A percentile compares a stretch with the other conserved stretches of the same genome.
phyloP scores from a whole-genome alignment of 1,140 invertebrate species.

The Littorina saxatilis region DNA sequence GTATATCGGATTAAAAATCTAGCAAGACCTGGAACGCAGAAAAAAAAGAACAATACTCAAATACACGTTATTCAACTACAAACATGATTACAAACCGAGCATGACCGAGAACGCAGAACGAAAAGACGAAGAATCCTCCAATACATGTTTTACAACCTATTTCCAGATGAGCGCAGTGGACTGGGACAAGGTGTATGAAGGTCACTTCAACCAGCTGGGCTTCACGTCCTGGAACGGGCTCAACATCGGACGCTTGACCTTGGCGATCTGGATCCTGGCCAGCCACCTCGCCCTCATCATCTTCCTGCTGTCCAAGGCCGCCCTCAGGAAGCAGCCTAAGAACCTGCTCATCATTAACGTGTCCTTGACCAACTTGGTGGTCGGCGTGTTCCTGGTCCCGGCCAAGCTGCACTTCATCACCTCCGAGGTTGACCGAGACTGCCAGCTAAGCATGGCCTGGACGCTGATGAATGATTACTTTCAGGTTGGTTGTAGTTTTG shows the following conservation, averaged over 20 bases:
- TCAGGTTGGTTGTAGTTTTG: background rate
- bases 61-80: no score
- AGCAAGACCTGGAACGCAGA: no score
- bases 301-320: constrained; percentile 43
- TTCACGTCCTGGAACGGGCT: constrained; percentile 51
- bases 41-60: no score
- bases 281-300: constrained; percentile 49
- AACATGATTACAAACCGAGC: no score
- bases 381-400: constrained; percentile 52
- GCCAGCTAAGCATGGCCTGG: constrained; percentile 25
- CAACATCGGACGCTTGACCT: constrained; percentile 47
- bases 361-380: constrained; percentile 43
- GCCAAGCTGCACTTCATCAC: constrained; percentile 49
- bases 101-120: no score
- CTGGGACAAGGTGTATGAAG: constrained; percentile 48
- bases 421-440: constrained; percentile 8
- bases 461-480: constrained; percentile 27
- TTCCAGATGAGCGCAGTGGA: constrained; percentile 37
- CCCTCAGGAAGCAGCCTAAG: constrained; percentile 46
- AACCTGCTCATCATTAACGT: constrained; percentile 52
- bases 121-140: no score
- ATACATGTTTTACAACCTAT: no score
- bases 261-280: constrained; percentile 44
- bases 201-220: constrained; percentile 31
- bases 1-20: no score